A percentile compares a stretch with the other conserved stretches of the same genome.
phyloP scores from a whole-genome alignment of 2,797 vertebrate genomes.

The Poeciliopsis gracilis region DNA sequence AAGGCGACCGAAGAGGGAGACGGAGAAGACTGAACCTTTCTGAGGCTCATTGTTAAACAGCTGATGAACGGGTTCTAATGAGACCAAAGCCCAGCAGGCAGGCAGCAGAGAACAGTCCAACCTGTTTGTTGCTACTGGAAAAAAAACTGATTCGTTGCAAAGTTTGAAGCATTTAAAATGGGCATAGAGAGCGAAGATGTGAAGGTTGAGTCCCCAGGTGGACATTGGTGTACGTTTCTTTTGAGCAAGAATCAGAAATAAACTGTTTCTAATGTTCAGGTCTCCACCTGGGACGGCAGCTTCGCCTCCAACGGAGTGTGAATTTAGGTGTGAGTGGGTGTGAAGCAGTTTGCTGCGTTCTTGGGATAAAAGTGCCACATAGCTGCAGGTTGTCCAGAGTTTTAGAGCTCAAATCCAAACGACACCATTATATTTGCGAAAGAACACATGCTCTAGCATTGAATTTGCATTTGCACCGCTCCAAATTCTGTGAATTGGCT shows the following conservation, averaged over 20 bases:
- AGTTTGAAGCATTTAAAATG: slow-evolving; percentile 8
- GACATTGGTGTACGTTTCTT: slow-evolving; percentile 12
- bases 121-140: slow-evolving; percentile 1
- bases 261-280: slow-evolving; percentile 41
- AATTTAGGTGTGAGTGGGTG: slow-evolving; percentile 64
- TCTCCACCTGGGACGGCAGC: slow-evolving; percentile 48
- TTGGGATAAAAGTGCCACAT: slow-evolving; percentile 32
- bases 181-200: slow-evolving; percentile 6
- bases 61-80: slow-evolving; percentile 52
- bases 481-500: background rate
- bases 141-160: slow-evolving; percentile 6
- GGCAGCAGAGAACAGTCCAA: slow-evolving; percentile 19
- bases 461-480: background rate
- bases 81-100: slow-evolving; percentile 34
- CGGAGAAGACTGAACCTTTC: slow-evolving; percentile 27
- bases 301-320: slow-evolving; percentile 41
- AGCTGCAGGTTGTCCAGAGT: slow-evolving; percentile 17
- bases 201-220: slow-evolving; percentile 27
- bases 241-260: slow-evolving; percentile 34
- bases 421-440: background rate
- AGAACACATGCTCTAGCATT: background rate
- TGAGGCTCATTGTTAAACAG: slow-evolving; percentile 57
- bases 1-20: slow-evolving; percentile 47
- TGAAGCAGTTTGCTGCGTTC: slow-evolving; percentile 45
- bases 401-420: slow-evolving; percentile 17